Conservation (phyloP, 2,888 invertebrate species). For the Stomorhina lunata region DNA sequence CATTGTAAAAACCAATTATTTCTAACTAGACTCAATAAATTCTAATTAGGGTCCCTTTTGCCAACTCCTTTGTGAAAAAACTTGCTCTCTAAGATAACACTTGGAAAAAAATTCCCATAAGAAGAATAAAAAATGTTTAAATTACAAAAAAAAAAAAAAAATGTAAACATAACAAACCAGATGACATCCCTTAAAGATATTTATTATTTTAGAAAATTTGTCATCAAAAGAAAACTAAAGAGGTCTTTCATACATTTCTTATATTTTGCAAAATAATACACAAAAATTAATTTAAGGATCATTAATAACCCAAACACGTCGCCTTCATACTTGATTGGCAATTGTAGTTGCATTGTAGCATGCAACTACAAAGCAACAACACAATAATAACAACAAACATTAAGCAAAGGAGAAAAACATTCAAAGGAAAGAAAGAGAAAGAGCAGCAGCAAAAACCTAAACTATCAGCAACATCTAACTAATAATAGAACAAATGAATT, state of each 20-base stretch:
- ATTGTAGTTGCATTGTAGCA: constrained; percentile 65
- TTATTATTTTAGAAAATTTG: too few species aligned
- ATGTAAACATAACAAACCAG: constrained; percentile 28
- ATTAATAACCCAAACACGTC: constrained; percentile 58
- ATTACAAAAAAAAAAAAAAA: constrained; percentile 9
- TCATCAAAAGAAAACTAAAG: too few species aligned
- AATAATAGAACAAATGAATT: not conserved
- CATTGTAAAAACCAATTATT: not conserved
- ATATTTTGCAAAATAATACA: constrained; percentile 17
- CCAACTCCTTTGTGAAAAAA: too few species aligned
- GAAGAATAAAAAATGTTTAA: too few species aligned
- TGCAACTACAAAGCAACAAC: constrained; percentile 53
- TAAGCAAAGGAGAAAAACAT: constrained; percentile 19
- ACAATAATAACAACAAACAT: constrained; percentile 22
- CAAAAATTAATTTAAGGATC: constrained; percentile 33
- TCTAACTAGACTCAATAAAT: not conserved
- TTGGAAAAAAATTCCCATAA: too few species aligned
- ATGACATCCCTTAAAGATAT: too few species aligned
- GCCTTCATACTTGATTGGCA: constrained; percentile 67
- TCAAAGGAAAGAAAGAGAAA: constrained; percentile 4
- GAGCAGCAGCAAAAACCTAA: constrained; percentile 8
- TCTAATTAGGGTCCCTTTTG: not conserved
- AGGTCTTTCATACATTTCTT: not conserved
- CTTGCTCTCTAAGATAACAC: too few species aligned
- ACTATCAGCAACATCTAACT: constrained; percentile 20